A percentile compares a stretch with the other conserved stretches of the same genome.
These are phyloP conservation scores for Conistra vaccinii DNA, from an alignment of 2,888 invertebrate species.

Conservation along the genomic window DNA sequence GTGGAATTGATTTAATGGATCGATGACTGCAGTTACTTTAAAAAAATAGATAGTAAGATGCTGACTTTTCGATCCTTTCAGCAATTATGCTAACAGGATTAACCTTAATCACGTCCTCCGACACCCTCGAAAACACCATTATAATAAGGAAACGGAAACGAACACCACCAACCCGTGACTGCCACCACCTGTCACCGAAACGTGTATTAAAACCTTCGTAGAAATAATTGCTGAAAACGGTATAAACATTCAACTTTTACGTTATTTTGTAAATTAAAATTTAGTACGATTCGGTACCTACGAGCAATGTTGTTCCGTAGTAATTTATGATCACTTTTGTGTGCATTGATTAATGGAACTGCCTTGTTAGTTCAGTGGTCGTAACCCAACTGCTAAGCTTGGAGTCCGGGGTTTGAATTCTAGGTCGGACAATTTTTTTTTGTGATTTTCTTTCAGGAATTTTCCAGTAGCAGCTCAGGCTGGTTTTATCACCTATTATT, in stretches of 20 bases:
- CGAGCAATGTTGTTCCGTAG: conserved; percentile 16
- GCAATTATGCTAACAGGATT: conserved; percentile 5
- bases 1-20: neutral
- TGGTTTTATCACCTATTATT: neutral
- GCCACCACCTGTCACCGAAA: conserved; percentile 76
- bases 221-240: conserved; percentile 71
- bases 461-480: too few species aligned
- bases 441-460: neutral
- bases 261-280: conserved; percentile 73
- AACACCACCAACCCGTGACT: conserved; percentile 71
- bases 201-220: conserved; percentile 68
- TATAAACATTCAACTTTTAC: conserved; percentile 71
- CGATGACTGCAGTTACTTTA: neutral
- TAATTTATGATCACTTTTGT: conserved; percentile 67
- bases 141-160: conserved; percentile 60
- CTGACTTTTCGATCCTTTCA: neutral
- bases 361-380: conserved; percentile 49
- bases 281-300: conserved; percentile 64
- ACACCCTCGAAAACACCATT: conserved; percentile 35
- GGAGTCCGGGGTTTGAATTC: neutral
- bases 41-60: neutral
- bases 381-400: neutral
- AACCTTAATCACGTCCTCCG: conserved; percentile 20
- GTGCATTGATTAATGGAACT: conserved; percentile 73
- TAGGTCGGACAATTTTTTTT: neutral